Evolutionary conservation across 2,113 vertebrate species (phyloP).

Genomic region (Baryphthengus martii): DNA sequence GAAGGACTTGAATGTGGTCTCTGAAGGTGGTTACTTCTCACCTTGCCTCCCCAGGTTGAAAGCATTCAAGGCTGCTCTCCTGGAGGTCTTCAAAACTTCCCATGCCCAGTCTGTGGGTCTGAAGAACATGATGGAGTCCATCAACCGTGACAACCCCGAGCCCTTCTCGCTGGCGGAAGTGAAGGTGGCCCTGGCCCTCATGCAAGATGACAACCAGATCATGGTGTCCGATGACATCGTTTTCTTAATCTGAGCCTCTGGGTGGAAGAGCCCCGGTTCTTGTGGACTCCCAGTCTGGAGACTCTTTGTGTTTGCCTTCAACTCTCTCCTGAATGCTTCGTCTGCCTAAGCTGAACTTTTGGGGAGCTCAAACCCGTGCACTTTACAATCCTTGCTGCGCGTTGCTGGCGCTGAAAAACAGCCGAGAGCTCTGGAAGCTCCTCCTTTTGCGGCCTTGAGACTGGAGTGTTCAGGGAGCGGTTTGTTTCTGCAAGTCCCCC

Average conservation of each 20-base stretch:
- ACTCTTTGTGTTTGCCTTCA: not conserved
- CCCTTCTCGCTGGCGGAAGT: constrained; percentile 82
- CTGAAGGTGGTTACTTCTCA: not conserved
- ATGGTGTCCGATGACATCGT: constrained; percentile 95
- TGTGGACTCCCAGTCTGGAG: accelerated
- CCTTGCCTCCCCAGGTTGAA: constrained; percentile 79
- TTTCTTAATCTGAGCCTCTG: constrained; percentile 86
- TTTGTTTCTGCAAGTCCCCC: not conserved
- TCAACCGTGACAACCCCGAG: constrained; percentile 77
- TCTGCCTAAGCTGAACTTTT: not conserved
- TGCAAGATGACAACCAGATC: constrained; percentile 97
- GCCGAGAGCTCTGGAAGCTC: not conserved
- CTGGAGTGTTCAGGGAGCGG: not conserved
- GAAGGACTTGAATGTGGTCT: not conserved
- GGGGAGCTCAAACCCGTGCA: not conserved
- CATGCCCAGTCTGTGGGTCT: constrained; percentile 91
- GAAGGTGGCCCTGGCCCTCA: constrained; percentile 78
- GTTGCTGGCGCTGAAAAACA: not conserved
- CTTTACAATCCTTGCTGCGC: not conserved
- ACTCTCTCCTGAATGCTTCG: not conserved
- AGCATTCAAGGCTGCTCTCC: constrained; percentile 87
- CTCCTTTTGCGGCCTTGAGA: not conserved
- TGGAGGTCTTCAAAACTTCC: constrained; percentile 85
- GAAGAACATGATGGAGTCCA: constrained; percentile 75
- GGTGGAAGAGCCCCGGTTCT: not conserved